phyloP scores from a whole-genome alignment of 2,113 vertebrate species.

The Hippoglossus stenolepis region DNA sequence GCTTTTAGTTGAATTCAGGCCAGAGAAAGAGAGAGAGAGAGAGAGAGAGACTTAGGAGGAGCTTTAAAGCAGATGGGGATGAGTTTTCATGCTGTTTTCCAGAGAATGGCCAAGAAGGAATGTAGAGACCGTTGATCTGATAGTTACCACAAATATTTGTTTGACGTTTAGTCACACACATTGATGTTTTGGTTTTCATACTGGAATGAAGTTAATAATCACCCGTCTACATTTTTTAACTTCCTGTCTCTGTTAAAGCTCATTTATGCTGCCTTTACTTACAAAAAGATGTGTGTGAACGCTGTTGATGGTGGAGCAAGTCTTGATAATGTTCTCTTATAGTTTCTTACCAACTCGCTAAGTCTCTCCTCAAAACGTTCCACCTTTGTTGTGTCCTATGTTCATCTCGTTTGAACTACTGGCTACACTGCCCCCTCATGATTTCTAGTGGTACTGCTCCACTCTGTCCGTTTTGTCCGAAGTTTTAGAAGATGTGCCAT shows the following conservation, averaged over 20 bases:
- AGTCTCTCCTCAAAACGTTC: too few relatives aligned
- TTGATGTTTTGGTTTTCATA: slow-evolving; percentile 27
- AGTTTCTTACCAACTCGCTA: too few relatives aligned
- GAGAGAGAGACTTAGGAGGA: slow-evolving; percentile 38
- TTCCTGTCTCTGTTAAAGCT: too few relatives aligned
- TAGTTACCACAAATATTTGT: slow-evolving; percentile 41
- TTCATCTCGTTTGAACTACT: background rate
- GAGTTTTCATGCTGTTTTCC: slow-evolving; percentile 55
- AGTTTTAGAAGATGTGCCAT: too few relatives aligned
- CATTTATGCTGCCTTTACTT: background rate
- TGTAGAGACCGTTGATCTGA: slow-evolving; percentile 37
- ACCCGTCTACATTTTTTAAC: background rate
- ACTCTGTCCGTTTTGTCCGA: too few relatives aligned
- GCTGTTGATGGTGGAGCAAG: background rate
- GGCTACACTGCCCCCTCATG: background rate
- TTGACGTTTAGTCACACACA: slow-evolving; percentile 1
- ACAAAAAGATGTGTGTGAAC: background rate
- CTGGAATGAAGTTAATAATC: slow-evolving; percentile 4
- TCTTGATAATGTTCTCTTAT: background rate
- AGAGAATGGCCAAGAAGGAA: slow-evolving; percentile 34
- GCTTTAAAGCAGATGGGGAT: slow-evolving; percentile 44
- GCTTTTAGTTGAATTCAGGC: slow-evolving; percentile 52
- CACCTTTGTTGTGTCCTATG: too few relatives aligned
- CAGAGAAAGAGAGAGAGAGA: slow-evolving; percentile 29
- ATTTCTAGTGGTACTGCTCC: background rate